phyloP scores from a whole-genome alignment of 37 sponge, comb jelly and placozoan species.

The Ianthella basta region DNA sequence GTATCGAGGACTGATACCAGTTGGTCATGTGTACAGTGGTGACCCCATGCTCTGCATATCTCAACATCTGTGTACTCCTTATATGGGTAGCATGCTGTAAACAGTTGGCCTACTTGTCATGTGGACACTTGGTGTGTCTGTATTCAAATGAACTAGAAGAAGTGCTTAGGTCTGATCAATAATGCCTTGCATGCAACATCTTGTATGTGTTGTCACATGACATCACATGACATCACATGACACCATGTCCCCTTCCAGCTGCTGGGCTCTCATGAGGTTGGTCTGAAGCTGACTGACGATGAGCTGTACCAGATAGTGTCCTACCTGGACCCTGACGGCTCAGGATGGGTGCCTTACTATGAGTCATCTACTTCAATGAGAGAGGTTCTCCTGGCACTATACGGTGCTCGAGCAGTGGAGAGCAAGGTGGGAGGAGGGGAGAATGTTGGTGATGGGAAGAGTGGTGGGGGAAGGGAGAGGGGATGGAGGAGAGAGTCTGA shows the following conservation, averaged over 20 bases:
- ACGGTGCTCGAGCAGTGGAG: background rate
- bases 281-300: background rate
- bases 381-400: constrained; percentile 15
- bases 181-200: background rate
- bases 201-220: background rate
- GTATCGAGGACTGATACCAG: no score
- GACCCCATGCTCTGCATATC: no score
- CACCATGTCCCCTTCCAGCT: constrained; percentile 41
- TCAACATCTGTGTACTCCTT: no score
- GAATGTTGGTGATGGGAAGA: no score
- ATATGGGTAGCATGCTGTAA: no score
- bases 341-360: constrained; percentile 34
- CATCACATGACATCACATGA: background rate
- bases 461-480: background rate
- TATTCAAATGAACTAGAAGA: no score
- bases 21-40: no score
- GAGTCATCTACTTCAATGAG: constrained; percentile 13
- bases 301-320: background rate
- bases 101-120: no score
- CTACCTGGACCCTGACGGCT: constrained; percentile 60
- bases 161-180: no score
- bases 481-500: background rate
- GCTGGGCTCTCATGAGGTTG: background rate
- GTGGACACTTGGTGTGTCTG: no score
- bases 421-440: constrained; percentile 21